Base-by-base conservation (phyloP, 2,797 vertebrate genomes). In the Parauchenoglanis ngamensis region DNA sequence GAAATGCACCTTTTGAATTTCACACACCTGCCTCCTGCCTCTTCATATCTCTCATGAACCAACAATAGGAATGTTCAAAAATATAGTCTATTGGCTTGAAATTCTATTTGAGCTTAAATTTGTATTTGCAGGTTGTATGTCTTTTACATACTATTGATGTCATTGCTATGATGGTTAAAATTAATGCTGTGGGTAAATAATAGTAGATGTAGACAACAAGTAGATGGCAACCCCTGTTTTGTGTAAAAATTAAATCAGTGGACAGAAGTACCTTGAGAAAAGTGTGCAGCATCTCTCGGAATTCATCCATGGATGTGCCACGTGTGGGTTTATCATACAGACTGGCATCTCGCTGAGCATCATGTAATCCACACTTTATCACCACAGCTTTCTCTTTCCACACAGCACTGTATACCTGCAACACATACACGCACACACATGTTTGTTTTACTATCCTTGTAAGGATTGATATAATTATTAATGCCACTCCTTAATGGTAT, bases 251-350 rank as follows among this genome's bases (percentile, higher is more conserved):
- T 28, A n/a, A 63, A 63, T 23, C 3, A 28, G 7, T 31, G 25
- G 23, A 88, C 17, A 49, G 25, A 76, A 67, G 21, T 68, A 99
- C 98, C 96, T 99, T 99, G 35, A 99, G 95, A 92, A 98, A 99
- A 91, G 93, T 92, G 87, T 97, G 96, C 54, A 98, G 96, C 98
- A 99, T 99, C 87, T 98, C 98, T 90, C 96, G 96, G 92, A 99
- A 99, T 92, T 99, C 98, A 0, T 98, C 97, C 95, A 99, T 98
- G 0, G 98, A 99, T 0, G 98, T 99, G 68, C 98, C 98, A 3
- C 98, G 94, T 0, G 97, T 97, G 0, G 98, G 98, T 90, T 99
- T 98, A 94, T 98, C 96, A 0, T 98, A 99, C 77, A 98, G 95
- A 73, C 94, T 96, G 89, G 96, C 94, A 54, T 97, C 97, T 84